Base-by-base conservation (phyloP, 2,797 vertebrate genomes). In the Catharus ustulatus region DNA sequence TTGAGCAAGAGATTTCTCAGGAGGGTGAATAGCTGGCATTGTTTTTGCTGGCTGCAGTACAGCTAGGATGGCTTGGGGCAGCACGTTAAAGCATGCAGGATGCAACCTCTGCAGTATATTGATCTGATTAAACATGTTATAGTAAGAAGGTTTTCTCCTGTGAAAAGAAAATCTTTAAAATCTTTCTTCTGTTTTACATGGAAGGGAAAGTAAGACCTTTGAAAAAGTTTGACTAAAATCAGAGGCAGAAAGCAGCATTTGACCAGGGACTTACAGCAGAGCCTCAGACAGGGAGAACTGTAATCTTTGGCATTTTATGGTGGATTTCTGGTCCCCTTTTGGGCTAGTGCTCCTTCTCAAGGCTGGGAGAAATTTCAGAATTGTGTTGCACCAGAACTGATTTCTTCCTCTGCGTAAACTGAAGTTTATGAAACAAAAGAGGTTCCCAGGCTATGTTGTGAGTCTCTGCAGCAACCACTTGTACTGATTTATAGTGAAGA, bases 191-290 rank as follows among this genome's bases (percentile, higher is more conserved):
- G 26, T 54, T 79, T 77, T 43, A 30, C 9, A 16, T 1, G 13
- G 46, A 66, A 21, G 14, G 34, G 17, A 26, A 79, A 78, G n/a
- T 24, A 64, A 88, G 43, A 66, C 23, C 19, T 92, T 48, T 81
- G 40, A 66, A 52, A 81, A 59, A 21, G 63, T 88, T 91, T 75
- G 48, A 40, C 42, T 61, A 43, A 84, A 63, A 81, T 61, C 30
- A 55, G 59, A 52, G 38, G 24, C 27, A 64, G 54, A 84, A 92
- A 51, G 7, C 23, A 27, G 24, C 9, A 22, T 43, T 84, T 0
- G 0, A 5, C 5, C 1, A 4, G 55, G 62, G 43, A 11, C 57
- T 89, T 63, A 13, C 0, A 67, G 72, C 34, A 26, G 11, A 80
- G 5, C n/a, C 42, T 49, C 78, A 54, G 68, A 24, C 2, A 7